phyloP scores from a whole-genome alignment of 2,113 vertebrate species.

The Microcebus tavaratra region DNA sequence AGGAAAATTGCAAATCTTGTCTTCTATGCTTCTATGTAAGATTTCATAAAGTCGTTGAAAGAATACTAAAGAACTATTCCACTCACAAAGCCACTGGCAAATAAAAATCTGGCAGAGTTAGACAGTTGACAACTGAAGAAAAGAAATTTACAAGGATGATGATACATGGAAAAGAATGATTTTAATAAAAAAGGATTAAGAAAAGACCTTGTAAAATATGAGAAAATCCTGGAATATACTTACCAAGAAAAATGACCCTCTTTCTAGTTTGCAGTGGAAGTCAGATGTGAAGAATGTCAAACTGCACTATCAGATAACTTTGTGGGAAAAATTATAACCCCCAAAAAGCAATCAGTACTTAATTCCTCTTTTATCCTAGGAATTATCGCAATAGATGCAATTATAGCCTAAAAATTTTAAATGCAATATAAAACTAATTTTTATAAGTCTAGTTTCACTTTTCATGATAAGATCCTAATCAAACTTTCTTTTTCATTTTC shows the following conservation, averaged over 20 bases:
- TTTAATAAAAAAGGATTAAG: constrained; percentile 51
- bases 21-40: neutral
- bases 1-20: neutral
- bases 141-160: constrained; percentile 13
- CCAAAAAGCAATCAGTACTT: neutral
- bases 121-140: constrained; percentile 1
- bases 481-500: constrained; percentile 21
- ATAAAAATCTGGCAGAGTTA: neutral
- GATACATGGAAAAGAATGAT: constrained; percentile 4
- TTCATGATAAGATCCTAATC: constrained; percentile 19
- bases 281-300: constrained; percentile 39
- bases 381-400: neutral
- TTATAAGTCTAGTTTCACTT: neutral
- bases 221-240: constrained; percentile 35
- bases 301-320: neutral
- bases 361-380: constrained; percentile 16
- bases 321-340: neutral
- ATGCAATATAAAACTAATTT: constrained; percentile 18
- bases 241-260: constrained; percentile 1
- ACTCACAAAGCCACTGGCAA: neutral
- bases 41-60: neutral
- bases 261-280: neutral
- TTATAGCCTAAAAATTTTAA: neutral
- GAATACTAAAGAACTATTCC: neutral
- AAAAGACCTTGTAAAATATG: constrained; percentile 32